Evolutionary conservation across 2,797 vertebrate species (phyloP).

Genomic region (Scolopax bukidnonensis): DNA sequence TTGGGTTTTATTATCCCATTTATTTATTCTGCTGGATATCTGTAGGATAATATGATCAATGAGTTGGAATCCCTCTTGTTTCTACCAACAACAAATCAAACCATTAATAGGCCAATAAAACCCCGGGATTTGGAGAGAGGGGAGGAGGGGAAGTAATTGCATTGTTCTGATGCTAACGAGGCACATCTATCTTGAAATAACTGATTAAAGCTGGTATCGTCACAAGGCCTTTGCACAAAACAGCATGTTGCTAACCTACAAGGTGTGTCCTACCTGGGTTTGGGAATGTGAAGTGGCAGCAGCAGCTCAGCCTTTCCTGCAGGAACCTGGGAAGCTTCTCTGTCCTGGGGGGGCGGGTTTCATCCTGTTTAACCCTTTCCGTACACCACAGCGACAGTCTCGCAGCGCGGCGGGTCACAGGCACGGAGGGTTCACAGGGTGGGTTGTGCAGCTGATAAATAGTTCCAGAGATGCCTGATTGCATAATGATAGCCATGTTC

Average conservation of each 20-base stretch:
- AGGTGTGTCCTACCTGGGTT: neutral
- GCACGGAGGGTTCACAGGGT: slow-evolving; percentile 22
- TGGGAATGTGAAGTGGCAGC: neutral
- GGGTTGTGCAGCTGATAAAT: slow-evolving; percentile 65
- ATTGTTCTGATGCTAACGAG: slow-evolving; percentile 75
- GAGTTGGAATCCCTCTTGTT: slow-evolving; percentile 61
- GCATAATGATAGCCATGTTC: slow-evolving; percentile 79
- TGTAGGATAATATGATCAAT: slow-evolving; percentile 64
- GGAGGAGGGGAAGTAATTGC: slow-evolving; percentile 71
- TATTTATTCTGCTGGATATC: slow-evolving; percentile 50
- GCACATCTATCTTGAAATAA: slow-evolving; percentile 73
- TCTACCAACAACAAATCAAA: slow-evolving; percentile 75
- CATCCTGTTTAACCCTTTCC: slow-evolving; percentile 12
- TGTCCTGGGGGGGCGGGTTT: neutral
- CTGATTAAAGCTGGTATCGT: slow-evolving; percentile 63
- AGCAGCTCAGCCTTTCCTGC: neutral
- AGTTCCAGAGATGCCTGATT: slow-evolving; percentile 72
- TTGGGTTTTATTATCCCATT: slow-evolving; percentile 16
- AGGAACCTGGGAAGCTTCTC: neutral
- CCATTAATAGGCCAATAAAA: slow-evolving; percentile 77
- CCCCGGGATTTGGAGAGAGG: slow-evolving; percentile 60
- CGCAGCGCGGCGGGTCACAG: slow-evolving; percentile 28
- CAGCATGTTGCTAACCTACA: neutral
- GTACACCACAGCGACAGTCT: neutral
- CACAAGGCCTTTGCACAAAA: slow-evolving; percentile 1